A percentile compares a stretch with the other conserved stretches of the same genome.
phyloP scores from a whole-genome alignment of 2,888 invertebrate species.

The Nycteola revayana region DNA sequence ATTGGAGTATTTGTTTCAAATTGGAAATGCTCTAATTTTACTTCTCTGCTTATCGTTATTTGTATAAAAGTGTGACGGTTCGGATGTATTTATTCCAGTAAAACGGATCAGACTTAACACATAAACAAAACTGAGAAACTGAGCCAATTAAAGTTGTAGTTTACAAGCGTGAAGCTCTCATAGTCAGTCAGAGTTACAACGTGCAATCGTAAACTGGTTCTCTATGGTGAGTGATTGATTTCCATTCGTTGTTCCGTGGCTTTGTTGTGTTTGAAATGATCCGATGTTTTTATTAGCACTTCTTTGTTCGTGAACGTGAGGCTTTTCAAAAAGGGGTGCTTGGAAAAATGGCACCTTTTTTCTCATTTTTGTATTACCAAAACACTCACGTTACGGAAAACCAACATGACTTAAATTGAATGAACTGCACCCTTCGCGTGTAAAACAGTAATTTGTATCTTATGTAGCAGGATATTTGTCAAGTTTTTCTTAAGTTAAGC shows the following conservation, averaged over 20 bases:
- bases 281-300: slow-evolving; percentile 29
- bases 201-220: slow-evolving; percentile 24
- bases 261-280: slow-evolving; percentile 31
- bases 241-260: slow-evolving; percentile 22
- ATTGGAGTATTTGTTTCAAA: slow-evolving; percentile 7
- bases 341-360: slow-evolving; percentile 19
- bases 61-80: slow-evolving; percentile 13
- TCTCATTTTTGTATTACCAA: slow-evolving; percentile 17
- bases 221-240: slow-evolving; percentile 34
- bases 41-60: slow-evolving; percentile 16
- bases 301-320: slow-evolving; percentile 26
- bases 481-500: slow-evolving; percentile 14
- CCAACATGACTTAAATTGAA: slow-evolving; percentile 28
- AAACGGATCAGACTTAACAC: neutral
- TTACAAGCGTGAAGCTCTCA: slow-evolving; percentile 26
- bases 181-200: slow-evolving; percentile 13
- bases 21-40: neutral
- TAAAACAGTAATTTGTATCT: slow-evolving; percentile 25
- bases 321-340: slow-evolving; percentile 27
- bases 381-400: slow-evolving; percentile 12
- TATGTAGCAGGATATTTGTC: slow-evolving; percentile 9
- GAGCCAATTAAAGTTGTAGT: slow-evolving; percentile 29
- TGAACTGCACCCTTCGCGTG: slow-evolving; percentile 34
- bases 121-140: slow-evolving; percentile 31
- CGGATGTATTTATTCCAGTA: neutral